Percentiles rank a stretch among this genome's conserved stretches.
Evolutionary conservation across 2,888 invertebrate species (phyloP).

Genomic region (Platynereis dumerilii): DNA sequence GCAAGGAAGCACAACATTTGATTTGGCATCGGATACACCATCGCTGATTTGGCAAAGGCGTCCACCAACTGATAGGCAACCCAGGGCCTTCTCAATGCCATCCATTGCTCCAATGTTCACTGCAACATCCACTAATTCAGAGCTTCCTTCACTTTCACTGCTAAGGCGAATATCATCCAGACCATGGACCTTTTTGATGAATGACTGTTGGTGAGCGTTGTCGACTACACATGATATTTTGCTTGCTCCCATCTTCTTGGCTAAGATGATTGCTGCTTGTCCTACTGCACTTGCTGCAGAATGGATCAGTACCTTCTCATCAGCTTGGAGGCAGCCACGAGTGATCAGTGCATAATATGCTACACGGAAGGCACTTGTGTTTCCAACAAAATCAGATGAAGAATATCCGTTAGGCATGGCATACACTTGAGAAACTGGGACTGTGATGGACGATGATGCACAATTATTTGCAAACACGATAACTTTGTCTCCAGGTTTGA

Average conservation of each 20-base stretch:
- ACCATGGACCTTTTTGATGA: background rate
- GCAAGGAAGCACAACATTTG: background rate
- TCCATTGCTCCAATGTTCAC: background rate
- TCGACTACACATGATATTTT: background rate
- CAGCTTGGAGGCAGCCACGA: background rate
- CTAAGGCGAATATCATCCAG: background rate
- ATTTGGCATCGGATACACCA: background rate
- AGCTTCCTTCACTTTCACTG: no score
- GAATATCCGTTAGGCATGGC: background rate
- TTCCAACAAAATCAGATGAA: slow-evolving; percentile 1
- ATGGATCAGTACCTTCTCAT: background rate
- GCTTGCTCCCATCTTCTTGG: slow-evolving; percentile 7
- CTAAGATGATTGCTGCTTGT: slow-evolving; percentile 8
- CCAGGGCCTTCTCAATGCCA: background rate
- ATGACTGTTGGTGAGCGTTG: background rate
- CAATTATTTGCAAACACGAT: slow-evolving; percentile 10
- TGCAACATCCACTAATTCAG: background rate
- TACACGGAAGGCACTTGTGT: background rate
- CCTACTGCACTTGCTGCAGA: background rate
- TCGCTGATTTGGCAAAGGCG: slow-evolving; percentile 11
- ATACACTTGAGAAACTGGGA: background rate
- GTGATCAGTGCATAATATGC: slow-evolving; percentile 9
- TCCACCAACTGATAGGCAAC: slow-evolving; percentile 3
- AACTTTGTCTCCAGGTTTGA: slow-evolving; percentile 8
- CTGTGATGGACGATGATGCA: slow-evolving; percentile 1